Evolutionary conservation across 2,888 invertebrate genomes (phyloP), one percentile per base, ranked within the genome.

Genomic region (Ormia ochracea): DNA sequence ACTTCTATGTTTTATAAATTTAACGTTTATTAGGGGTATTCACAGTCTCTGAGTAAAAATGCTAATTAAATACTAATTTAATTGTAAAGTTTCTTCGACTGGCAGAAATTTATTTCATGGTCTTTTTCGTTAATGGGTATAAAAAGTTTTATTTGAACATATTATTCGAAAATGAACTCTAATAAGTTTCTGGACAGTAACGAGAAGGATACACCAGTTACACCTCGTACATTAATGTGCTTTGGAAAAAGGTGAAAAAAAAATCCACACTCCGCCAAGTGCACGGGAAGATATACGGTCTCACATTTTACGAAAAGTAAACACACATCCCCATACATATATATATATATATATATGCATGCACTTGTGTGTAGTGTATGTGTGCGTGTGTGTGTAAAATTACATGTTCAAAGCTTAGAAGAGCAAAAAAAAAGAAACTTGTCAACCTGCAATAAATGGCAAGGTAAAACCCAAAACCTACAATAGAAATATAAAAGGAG

Each of bases 401-500:
- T 72, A 33, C 61, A 59, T 52, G 50, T 52, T 59, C 33, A 76
- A 69, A 63, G 26, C 48, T 58, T 48, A 50, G 26, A 70, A 69
- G n/a, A 59, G 65, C 43, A 75, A 48, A 48, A 45, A 68, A n/a
- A n/a, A n/a, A n/a, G n/a, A n/a, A 76, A 76, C 68, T 68, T 80
- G 80, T 80, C 80, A 80, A 80, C 80, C 73, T 73, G 80, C 52
- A 80, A 79, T 75, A 79, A 79, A 79, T 75, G 66, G 74, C 69
- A 56, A 52, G 36, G 26, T 21, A 19, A 65, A 66, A 41, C 58
- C 12, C 38, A 12, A 66, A 63, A 66, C 73, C 68, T 48, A 61
- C 78, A 70, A 66, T 66, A 66, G 50, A 75, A 78, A 85, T 81
- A 84, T 82, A 83, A 84, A 83, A 84, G 68, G 83, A 85, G 43